phyloP scores from a whole-genome alignment of 1,140 invertebrate genomes.

The Macrobrachium nipponense region DNA sequence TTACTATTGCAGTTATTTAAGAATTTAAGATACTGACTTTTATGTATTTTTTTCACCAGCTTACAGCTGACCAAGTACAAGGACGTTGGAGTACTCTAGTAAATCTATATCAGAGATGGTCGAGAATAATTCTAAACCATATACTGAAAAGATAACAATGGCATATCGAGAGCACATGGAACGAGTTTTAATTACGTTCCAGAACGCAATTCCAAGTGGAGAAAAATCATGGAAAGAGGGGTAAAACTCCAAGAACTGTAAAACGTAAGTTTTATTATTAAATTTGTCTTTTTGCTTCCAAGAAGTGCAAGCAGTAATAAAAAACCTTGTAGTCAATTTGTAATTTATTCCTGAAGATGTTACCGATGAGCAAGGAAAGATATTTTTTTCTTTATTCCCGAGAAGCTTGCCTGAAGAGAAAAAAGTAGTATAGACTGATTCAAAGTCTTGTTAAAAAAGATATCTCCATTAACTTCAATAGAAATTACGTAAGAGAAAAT shows the following conservation, averaged over 20 bases:
- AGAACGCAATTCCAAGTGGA: slow-evolving; percentile 50
- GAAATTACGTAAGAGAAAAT: no score
- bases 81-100: slow-evolving; percentile 49
- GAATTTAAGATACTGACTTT: neutral
- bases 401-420: no score
- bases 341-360: no score
- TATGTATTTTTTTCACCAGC: neutral
- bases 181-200: slow-evolving; percentile 47
- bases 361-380: no score
- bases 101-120: slow-evolving; percentile 50
- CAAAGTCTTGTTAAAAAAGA: no score
- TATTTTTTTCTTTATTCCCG: no score
- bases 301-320: neutral
- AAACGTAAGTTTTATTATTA: slow-evolving; percentile 19
- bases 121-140: slow-evolving; percentile 38
- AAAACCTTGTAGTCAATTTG: no score
- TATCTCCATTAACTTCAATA: no score
- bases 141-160: slow-evolving; percentile 37
- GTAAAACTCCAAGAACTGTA: slow-evolving; percentile 30
- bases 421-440: no score
- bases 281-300: neutral
- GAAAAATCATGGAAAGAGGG: slow-evolving; percentile 52
- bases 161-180: slow-evolving; percentile 46
- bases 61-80: slow-evolving; percentile 47
- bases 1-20: neutral